These are phyloP conservation scores for Coilia nasus DNA, from an alignment of 2,797 vertebrate genomes.

Conservation along the genomic window DNA sequence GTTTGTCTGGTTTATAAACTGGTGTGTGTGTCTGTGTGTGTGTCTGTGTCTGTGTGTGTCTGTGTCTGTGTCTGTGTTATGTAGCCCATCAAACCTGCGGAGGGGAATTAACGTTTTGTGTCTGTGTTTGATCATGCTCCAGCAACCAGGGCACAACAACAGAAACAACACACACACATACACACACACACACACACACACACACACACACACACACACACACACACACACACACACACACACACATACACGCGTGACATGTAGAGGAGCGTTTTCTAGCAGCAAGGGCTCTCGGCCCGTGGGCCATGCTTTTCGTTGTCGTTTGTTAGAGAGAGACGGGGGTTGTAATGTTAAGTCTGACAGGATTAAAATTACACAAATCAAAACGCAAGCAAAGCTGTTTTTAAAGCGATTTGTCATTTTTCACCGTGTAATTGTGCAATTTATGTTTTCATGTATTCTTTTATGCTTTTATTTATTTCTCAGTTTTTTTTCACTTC, in stretches of 20 bases:
- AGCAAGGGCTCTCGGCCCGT: no score
- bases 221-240: no score
- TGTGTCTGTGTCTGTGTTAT: slow-evolving; percentile 12
- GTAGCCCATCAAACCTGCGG: background rate
- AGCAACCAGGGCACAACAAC: slow-evolving; percentile 31
- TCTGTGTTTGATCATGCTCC: slow-evolving; percentile 49
- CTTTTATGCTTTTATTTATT: background rate
- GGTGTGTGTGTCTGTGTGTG: background rate
- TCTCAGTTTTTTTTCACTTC: background rate
- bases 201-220: no score
- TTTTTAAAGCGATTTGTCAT: background rate
- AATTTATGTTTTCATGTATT: background rate
- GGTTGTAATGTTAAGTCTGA: background rate
- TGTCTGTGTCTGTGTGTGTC: background rate
- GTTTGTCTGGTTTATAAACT: no score
- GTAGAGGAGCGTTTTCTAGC: no score
- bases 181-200: no score
- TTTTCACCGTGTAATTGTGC: slow-evolving; percentile 11
- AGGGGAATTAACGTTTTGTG: slow-evolving; percentile 48
- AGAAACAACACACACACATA: background rate
- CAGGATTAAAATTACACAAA: slow-evolving; percentile 9
- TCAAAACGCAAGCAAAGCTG: background rate
- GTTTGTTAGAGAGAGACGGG: background rate
- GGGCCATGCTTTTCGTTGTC: no score
- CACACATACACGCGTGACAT: no score